Base-by-base conservation (phyloP, 2,888 invertebrate species). In the Saturnia pavonia region DNA sequence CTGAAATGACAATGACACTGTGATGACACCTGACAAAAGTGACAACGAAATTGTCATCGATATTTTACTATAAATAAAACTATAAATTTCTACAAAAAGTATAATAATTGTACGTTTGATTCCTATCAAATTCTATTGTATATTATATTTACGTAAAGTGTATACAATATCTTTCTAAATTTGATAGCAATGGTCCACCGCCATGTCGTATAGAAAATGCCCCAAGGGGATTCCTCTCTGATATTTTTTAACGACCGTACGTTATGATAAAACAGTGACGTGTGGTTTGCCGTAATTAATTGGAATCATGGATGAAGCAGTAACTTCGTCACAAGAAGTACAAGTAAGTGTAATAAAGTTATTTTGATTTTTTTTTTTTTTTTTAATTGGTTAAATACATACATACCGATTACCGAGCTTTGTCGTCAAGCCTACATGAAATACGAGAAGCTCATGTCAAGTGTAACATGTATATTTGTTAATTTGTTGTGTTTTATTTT, bases 261-360 rank as follows among this genome's bases (percentile, higher is more conserved):
- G 73, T 67, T 73, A 75, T 76, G 80, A 83, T 84, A 79, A 79
- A 76, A 76, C 72, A 79, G 82, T 88, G 88, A 88, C 87, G 88
- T 85, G 82, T 82, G 40, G 65, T 67, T 43, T 82, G 25, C 57
- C 74, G 73, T 74, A 73, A 72, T 69, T 12, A 72, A 71, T 69
- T 70, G 54, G 71, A 70, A 71, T 73, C 71, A 76, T 57, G 51
- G 68, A 69, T 57, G 51, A 71, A 70, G 73, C 72, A 71, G 72
- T 78, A 71, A 72, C 70, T 72, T 76, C 77, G 75, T 74, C 71
- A 67, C 72, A 72, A n/a, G n/a, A n/a, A n/a, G n/a, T n/a, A n/a
- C n/a, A n/a, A 45, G 81, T 80, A 63, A 77, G 78, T 76, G 74
- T 40, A 66, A 51, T 34, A 19, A 7, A 65, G 8, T 1, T 65